phyloP scores from a whole-genome alignment of 1,140 invertebrate species.

The Drosophila pectinifera region DNA sequence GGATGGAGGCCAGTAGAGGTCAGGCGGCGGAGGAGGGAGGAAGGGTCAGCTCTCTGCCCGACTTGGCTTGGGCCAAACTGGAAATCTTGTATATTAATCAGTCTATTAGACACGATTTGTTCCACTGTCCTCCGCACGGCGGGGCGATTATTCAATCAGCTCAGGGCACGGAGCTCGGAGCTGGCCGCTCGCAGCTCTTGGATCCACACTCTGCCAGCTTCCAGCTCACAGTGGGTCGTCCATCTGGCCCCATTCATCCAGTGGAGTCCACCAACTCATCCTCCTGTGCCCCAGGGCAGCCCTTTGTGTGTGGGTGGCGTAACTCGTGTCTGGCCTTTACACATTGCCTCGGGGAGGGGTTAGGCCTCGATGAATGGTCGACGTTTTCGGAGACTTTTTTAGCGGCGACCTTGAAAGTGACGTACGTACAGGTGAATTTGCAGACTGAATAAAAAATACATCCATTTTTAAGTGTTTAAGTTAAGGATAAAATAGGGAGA shows the following conservation, averaged over 20 bases:
- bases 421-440: conserved; percentile 31
- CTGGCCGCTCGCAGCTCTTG: not conserved
- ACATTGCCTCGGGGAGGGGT: conserved; percentile 23
- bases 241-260: conserved; percentile 21
- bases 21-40: not conserved
- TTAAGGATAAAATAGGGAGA: not conserved
- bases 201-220: conserved; percentile 4
- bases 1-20: conserved; percentile 12
- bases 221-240: conserved; percentile 60
- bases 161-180: conserved; percentile 1
- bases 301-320: conserved; percentile 18
- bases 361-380: conserved; percentile 10
- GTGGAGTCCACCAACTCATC: conserved; percentile 26
- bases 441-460: not conserved
- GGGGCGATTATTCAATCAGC: conserved; percentile 77
- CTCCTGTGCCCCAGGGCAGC: not conserved
- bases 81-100: conserved; percentile 82
- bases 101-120: conserved; percentile 82
- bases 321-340: conserved; percentile 37
- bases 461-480: not conserved
- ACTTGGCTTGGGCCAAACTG: conserved; percentile 67
- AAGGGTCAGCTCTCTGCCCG: conserved; percentile 32
- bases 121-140: conserved; percentile 58
- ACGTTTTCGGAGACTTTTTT: conserved; percentile 1
- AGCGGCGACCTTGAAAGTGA: conserved; percentile 22